A percentile compares a stretch with the other conserved stretches of the same genome.
Evolutionary conservation across 2,113 vertebrate genomes (phyloP).

Genomic region (Mormoops blainvillei): DNA sequence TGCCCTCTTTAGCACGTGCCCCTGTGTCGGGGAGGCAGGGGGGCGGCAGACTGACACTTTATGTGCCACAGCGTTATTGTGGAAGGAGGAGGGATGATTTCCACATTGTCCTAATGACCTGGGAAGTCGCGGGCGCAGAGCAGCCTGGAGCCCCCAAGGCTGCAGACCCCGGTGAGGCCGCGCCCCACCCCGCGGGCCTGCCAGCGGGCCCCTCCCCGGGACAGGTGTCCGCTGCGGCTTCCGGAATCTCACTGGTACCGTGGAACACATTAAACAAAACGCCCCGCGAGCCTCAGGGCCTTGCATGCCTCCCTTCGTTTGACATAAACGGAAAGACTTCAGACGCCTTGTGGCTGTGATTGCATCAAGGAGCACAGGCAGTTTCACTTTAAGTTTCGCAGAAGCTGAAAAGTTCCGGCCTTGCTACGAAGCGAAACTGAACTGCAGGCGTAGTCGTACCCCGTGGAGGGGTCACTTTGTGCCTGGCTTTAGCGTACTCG

Average conservation of each 20-base stretch:
- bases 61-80: constrained; percentile 49
- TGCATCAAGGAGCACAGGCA: not conserved
- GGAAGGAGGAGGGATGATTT: constrained; percentile 35
- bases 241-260: not conserved
- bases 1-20: constrained; percentile 71
- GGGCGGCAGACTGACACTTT: constrained; percentile 68
- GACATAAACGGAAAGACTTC: constrained; percentile 11
- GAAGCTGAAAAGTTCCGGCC: not conserved
- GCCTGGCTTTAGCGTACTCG: not conserved
- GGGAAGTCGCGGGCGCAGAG: constrained; percentile 36
- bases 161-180: not conserved
- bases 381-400: not conserved
- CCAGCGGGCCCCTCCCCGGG: not conserved
- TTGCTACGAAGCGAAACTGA: not conserved
- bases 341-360: not conserved
- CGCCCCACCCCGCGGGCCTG: not conserved
- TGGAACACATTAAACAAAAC: not conserved
- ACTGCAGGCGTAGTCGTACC: not conserved
- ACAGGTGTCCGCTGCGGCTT: not conserved
- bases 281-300: not conserved
- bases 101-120: constrained; percentile 55
- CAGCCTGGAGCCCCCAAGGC: not conserved
- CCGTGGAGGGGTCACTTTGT: not conserved
- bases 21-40: constrained; percentile 40
- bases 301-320: not conserved